phyloP scores from a whole-genome alignment of 2,797 vertebrate species.

The Siniperca obscura region DNA sequence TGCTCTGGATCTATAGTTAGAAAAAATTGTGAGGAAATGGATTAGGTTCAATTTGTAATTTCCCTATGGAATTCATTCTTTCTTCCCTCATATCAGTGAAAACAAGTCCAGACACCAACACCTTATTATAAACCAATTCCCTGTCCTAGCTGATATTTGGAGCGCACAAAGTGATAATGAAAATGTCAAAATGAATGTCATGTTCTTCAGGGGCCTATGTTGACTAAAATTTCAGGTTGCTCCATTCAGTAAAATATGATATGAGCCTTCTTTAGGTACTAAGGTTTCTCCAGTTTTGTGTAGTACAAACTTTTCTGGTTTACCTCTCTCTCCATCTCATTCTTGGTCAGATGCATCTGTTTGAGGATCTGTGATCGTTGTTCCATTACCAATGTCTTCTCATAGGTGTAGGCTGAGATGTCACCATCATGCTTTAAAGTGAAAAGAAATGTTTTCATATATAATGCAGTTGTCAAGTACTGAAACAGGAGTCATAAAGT shows the following conservation, averaged over 20 bases:
- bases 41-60: conserved; percentile 10
- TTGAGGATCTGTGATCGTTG: conserved; percentile 98
- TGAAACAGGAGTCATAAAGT: not conserved
- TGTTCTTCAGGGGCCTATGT: not conserved
- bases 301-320: not conserved
- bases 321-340: conserved; percentile 97
- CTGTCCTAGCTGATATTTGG: conserved; percentile 3
- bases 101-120: conserved; percentile 45
- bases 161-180: conserved; percentile 38
- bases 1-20: conserved; percentile 93
- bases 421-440: conserved; percentile 91
- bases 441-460: not conserved
- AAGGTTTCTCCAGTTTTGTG: not conserved
- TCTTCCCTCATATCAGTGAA: not conserved
- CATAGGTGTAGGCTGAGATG: conserved; percentile 97
- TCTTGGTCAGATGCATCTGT: conserved; percentile 99
- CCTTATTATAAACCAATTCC: conserved; percentile 12
- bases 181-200: not conserved
- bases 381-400: conserved; percentile 98
- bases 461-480: not conserved
- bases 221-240: not conserved
- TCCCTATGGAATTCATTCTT: conserved; percentile 1
- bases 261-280: not conserved
- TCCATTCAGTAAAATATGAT: not conserved
- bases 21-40: not conserved